Percentiles rank a stretch among this genome's conserved stretches.
These are phyloP conservation scores for Rhopalosiphum maidis DNA, from an alignment of 1,140 invertebrate species.

Conservation along the genomic window DNA sequence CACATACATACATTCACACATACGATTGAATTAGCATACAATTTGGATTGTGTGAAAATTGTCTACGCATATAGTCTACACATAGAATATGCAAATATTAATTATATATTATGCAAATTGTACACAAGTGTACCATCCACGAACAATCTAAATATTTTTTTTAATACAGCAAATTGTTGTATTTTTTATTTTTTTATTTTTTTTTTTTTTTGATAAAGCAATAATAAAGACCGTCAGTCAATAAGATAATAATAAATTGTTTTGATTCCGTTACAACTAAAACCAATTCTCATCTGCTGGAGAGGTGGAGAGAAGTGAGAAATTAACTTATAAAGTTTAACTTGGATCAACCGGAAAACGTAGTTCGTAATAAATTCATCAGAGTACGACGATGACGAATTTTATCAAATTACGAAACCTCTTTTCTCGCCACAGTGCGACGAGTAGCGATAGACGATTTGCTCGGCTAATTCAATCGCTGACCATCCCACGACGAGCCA, in stretches of 20 bases:
- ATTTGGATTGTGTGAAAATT: background rate
- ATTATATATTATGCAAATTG: background rate
- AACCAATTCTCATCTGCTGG: background rate
- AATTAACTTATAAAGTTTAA: conserved; percentile 1
- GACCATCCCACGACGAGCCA: background rate
- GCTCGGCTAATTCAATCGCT: background rate
- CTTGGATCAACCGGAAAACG: background rate
- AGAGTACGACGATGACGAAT: background rate
- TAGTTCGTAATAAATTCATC: background rate
- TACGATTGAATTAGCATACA: background rate
- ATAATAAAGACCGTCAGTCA: background rate
- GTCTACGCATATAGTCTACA: too few species aligned
- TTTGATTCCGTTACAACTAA: background rate
- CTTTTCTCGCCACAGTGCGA: background rate
- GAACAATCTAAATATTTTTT: background rate
- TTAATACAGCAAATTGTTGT: background rate
- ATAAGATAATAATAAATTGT: background rate
- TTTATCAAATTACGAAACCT: background rate
- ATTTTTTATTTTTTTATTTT: too few species aligned
- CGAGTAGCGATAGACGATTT: background rate
- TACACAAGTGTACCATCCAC: background rate
- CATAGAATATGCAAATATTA: background rate
- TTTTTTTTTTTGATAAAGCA: background rate
- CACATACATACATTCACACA: background rate
- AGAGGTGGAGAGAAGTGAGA: background rate